Evolutionary conservation across 2,113 vertebrate genomes (phyloP), one percentile per base, ranked within the genome.

Genomic region (Embiotoca jacksoni): DNA sequence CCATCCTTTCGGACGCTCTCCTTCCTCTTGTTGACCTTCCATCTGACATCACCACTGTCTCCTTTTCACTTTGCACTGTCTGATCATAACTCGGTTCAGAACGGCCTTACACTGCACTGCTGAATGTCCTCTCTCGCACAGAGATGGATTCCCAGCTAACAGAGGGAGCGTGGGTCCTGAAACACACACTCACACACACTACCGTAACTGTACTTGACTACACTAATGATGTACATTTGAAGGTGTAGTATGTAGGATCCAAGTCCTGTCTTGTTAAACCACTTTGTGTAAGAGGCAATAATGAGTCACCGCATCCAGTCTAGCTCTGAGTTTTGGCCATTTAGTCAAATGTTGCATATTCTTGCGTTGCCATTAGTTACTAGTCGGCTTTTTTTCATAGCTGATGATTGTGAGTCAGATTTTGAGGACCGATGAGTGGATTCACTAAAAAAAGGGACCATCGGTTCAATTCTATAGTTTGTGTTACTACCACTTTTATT

Each of bases 1-100:
- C 44, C 3, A 64, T 86, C 69, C 37, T 39, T 79, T 23, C 61
- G 52, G 44, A 62, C 56, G 31, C 70, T 50, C 60, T 56, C 85
- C 47, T 84, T 86, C 73, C 75, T 65, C 57, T 23, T 6, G 35
- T 35, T 89, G 80, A 89, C 90, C 88, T 90, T 90, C 75, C 53
- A 31, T 70, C 52, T 88, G 81, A 78, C 79, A 78, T 90, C 78
- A 79, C 80, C 35, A 8, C 61, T 67, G 56, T 80, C 78, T 80
- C 75, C 69, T 72, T 63, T 76, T 75, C 60, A 64, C 5, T 2
- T n/a, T 73, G 39, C 46, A 14, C 65, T 58, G 60, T 85, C 61
- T 63, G 82, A 69, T 79, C 62, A 58, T 84, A 75, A 80, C 75
- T 87, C 46, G 32, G 60, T 72, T 69, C 5, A 74, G 72, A 74